These are phyloP conservation scores for Pavo muticus DNA, from an alignment of 2,113 vertebrate species.

Conservation along the genomic window DNA sequence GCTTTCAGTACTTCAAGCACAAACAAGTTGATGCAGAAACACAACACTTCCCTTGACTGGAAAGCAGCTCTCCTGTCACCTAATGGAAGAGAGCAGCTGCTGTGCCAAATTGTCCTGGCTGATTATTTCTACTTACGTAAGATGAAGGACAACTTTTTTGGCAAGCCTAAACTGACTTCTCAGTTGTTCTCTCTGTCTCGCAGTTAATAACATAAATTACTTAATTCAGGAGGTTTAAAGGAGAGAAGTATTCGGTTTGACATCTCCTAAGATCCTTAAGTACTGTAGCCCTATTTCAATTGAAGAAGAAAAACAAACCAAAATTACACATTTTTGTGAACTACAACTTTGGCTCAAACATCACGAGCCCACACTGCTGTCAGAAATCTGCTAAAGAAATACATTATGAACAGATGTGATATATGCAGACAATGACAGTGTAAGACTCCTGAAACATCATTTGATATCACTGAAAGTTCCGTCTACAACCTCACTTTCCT, in stretches of 20 bases:
- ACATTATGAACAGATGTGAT: background rate
- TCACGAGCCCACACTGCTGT: rapidly evolving
- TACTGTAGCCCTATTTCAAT: background rate
- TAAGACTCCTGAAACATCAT: rapidly evolving
- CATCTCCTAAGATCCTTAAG: background rate
- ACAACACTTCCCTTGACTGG: background rate
- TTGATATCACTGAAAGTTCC: background rate
- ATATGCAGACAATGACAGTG: background rate
- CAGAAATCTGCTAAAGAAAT: background rate
- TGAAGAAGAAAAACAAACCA: background rate
- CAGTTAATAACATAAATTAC: background rate
- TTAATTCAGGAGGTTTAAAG: background rate
- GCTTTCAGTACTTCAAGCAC: background rate
- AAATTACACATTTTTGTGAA: background rate
- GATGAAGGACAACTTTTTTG: background rate
- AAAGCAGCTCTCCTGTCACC: background rate
- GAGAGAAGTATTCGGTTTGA: background rate
- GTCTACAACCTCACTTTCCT: background rate
- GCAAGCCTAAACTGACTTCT: background rate
- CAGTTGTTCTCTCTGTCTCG: too few relatives aligned
- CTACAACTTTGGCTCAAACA: background rate
- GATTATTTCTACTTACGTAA: background rate
- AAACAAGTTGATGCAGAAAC: rapidly evolving
- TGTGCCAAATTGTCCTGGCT: background rate
- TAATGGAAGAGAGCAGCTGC: background rate